Evolutionary conservation across 2,888 invertebrate genomes (phyloP), one percentile per base, ranked within the genome.

Genomic region (Limnephilus rhombicus): DNA sequence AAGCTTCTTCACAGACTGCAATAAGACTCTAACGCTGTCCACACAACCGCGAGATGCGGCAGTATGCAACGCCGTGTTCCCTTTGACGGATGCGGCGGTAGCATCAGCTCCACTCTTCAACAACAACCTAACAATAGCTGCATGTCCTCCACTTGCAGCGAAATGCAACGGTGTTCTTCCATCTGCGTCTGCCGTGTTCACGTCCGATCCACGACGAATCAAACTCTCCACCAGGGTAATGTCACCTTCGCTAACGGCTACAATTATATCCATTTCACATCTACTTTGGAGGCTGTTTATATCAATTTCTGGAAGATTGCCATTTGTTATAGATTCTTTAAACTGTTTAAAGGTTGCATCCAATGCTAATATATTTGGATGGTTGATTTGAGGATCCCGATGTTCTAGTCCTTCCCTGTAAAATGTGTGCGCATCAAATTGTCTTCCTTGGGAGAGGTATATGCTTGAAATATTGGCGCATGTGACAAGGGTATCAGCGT

Each of bases 41-140:
- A 45, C 29, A 45, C 29, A 86, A 29, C n/a, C 86, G 13, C 45
- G 86, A n/a, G 41, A 41, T 29, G 86, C 86, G 45, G 86, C 86
- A 24, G 15, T 45, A 29, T 86, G 86, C n/a, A 86, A 45, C 7
- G 86, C 29, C 2, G 86, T 86, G 86, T 41, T 86, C 1, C 45
- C 45, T 45, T 86, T 49, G 45, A 45, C 12, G 13, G 49, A 29
- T 15, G 45, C 86, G 5, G 29, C 13, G 29, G 41, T 86, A 45
- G 45, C 86, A 45, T 86, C 86, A 15, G 86, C 86, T 83, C 86
- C 86, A 45, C 15, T 86, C 41, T 86, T 45, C 29, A 86, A 45
- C 86, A 86, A 29, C 3, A 86, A 29, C n/a, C 4, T 86, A 24
- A 86, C 86, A 15, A 86, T 13, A 45, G 29, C 86, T 45, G 45